A percentile compares a stretch with the other conserved stretches of the same genome.
Evolutionary conservation across 2,797 vertebrate genomes (phyloP).

Genomic region (Pteropus rufus): DNA sequence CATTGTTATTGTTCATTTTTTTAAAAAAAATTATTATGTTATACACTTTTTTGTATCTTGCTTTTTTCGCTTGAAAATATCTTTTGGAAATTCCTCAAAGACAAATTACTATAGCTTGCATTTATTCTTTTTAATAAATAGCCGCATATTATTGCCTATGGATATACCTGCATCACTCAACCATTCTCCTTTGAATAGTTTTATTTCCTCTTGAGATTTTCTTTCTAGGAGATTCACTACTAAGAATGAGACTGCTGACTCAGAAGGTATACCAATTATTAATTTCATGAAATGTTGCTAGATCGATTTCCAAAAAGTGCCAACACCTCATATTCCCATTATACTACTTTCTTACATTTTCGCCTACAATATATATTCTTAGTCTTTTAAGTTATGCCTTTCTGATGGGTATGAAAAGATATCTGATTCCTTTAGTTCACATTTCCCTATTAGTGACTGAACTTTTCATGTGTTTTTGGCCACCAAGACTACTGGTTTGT

Average conservation of each 20-base stretch:
- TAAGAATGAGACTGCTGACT: neutral
- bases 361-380: neutral
- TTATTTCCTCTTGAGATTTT: conserved; percentile 23
- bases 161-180: neutral
- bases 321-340: neutral
- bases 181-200: conserved; percentile 9
- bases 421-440: neutral
- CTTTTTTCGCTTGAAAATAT: neutral
- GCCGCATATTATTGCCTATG: conserved; percentile 16
- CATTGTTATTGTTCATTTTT: neutral
- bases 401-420: neutral
- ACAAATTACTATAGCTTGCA: neutral
- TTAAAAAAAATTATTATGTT: neutral
- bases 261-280: neutral
- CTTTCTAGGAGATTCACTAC: conserved; percentile 12
- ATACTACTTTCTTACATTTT: neutral
- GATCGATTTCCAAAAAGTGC: neutral
- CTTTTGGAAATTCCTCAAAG: neutral
- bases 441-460: neutral
- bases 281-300: conserved; percentile 29
- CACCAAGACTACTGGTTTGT: neutral
- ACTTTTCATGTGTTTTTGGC: neutral
- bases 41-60: neutral
- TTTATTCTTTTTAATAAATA: conserved; percentile 49
- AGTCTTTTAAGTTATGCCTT: neutral